Base-by-base conservation (phyloP, 1,140 invertebrate genomes). In the Calliopsis andreniformis region DNA sequence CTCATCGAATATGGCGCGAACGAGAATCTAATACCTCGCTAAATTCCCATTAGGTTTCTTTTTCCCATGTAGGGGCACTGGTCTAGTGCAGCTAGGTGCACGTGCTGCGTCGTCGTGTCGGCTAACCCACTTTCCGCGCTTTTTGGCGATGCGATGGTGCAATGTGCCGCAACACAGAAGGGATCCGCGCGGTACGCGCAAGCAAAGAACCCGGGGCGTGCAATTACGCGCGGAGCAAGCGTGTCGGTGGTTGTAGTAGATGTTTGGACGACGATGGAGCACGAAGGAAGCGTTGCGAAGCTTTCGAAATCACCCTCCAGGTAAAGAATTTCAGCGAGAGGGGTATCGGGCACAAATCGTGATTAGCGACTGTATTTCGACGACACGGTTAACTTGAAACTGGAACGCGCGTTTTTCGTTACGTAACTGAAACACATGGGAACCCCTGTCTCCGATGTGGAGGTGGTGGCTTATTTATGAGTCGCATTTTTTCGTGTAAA, bases 91-190 rank as follows among this genome's bases (percentile, higher is more conserved):
- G 55, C 32, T 6, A 1, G 12, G 23, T 20, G 39, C 28, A 28
- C 55, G 18, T 43, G 76, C n/a, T 1, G n/a, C n/a, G 56, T 32
- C 55, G 18, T 7, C 47, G 14, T 8, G 18, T 14, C 23, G 20
- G 20, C 20, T 64, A 72, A 78, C 76, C 76, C 49, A 62, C 20
- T 71, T 77, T 63, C 30, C 20, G 25, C 39, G 32, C 30, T 42
- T 78, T 78, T 72, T 78, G 59, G 59, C 58, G 23, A 58, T 42
- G 7, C 35, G 59, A 45, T 64, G 68, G 42, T 30, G 76, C 45
- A 71, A 64, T 14, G 4, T 62, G 25, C 45, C 28, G 49, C 59
- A 56, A 72, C 23, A 14, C 16, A 14, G 25, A n/a, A n/a, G n/a
- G 23, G 14, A 56, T 43, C 43, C 6, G 18, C 18, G 28, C 10